These are phyloP conservation scores for Cephalotes varians DNA, from an alignment of 2,888 invertebrate species.

Conservation along the genomic window DNA sequence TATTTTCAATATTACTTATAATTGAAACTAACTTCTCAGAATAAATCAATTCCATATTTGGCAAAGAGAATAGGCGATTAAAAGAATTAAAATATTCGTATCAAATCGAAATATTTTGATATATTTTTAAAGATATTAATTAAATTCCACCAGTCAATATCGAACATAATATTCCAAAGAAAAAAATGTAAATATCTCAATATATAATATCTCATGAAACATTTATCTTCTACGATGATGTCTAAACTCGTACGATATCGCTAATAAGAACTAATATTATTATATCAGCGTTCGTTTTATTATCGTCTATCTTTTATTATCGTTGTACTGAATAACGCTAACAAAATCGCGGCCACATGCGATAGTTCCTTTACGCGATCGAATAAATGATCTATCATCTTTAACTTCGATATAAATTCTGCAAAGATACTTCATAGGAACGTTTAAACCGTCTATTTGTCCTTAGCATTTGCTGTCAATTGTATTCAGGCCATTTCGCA, in stretches of 20 bases:
- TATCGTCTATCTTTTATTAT: conserved; percentile 41
- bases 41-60: background rate
- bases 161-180: conserved; percentile 2
- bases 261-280: conserved; percentile 47
- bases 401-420: conserved; percentile 23
- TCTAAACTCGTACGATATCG: conserved; percentile 22
- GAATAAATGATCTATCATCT: conserved; percentile 18
- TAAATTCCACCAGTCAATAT: background rate
- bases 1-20: background rate
- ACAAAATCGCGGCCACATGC: background rate
- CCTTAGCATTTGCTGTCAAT: conserved; percentile 11
- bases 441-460: conserved; percentile 57
- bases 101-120: background rate
- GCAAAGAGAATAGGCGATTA: background rate
- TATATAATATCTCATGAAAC: conserved; percentile 17
- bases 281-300: conserved; percentile 33
- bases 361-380: background rate
- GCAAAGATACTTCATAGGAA: conserved; percentile 63
- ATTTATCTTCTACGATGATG: conserved; percentile 15
- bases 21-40: background rate
- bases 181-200: conserved; percentile 8
- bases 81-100: conserved; percentile 1
- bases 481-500: background rate
- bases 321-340: conserved; percentile 24
- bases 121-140: background rate